phyloP scores from a whole-genome alignment of 2,797 vertebrate species.

The Oceanodroma leucorhoa region DNA sequence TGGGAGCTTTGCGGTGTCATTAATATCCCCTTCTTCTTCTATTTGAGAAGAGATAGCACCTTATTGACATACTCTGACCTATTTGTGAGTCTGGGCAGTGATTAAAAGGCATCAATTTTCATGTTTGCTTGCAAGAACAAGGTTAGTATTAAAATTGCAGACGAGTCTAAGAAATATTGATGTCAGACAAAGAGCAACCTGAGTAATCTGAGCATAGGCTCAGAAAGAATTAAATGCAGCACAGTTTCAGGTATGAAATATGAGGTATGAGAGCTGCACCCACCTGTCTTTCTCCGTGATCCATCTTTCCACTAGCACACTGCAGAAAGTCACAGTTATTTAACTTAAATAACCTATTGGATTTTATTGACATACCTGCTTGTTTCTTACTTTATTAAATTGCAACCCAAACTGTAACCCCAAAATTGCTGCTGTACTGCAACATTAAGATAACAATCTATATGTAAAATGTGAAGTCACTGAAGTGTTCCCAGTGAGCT shows the following conservation, averaged over 20 bases:
- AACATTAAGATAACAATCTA: neutral
- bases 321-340: neutral
- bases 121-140: neutral
- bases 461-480: neutral
- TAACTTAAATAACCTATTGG: neutral
- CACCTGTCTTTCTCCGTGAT: neutral
- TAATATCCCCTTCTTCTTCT: neutral
- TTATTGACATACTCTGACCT: neutral
- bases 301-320: neutral
- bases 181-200: neutral
- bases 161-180: neutral
- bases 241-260: neutral
- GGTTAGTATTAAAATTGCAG: neutral
- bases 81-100: neutral
- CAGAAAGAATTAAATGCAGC: neutral
- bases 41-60: neutral
- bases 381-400: neutral
- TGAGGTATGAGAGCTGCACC: neutral
- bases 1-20: neutral
- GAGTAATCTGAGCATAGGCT: neutral
- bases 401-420: neutral
- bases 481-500: neutral
- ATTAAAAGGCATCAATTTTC: slow-evolving; percentile 8
- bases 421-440: neutral
- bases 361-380: neutral